Evolutionary conservation across 2,113 vertebrate genomes (phyloP).

Genomic region (Ceyx margarethae): DNA sequence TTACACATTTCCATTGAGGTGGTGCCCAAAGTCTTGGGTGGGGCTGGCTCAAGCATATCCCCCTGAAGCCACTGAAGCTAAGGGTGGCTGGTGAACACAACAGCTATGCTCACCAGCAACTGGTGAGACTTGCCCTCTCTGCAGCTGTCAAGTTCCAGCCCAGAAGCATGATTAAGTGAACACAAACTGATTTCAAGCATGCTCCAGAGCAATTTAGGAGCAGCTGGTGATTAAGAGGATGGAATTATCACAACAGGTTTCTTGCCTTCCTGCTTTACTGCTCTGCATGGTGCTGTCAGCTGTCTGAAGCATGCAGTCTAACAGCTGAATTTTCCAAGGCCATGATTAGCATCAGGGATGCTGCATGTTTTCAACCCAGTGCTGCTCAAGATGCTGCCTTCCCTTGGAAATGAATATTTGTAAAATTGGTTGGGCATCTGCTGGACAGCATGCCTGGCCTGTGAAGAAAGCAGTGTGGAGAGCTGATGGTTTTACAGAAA

Average conservation of each 20-base stretch:
- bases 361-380: rapidly evolving
- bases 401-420: not conserved
- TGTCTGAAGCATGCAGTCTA: not conserved
- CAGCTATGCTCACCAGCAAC: not conserved
- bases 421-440: not conserved
- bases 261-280: not conserved
- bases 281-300: not conserved
- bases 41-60: not conserved
- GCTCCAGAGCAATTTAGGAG: not conserved
- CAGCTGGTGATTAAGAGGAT: slow-evolving; percentile 9
- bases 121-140: not conserved
- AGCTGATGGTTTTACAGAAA: not conserved
- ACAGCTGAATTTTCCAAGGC: not conserved
- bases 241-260: not conserved
- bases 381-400: not conserved
- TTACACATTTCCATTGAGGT: not conserved
- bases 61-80: rapidly evolving
- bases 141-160: not conserved
- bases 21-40: not conserved
- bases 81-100: rapidly evolving
- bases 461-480: not conserved
- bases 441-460: not conserved
- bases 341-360: not conserved
- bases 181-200: not conserved
- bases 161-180: not conserved